Conservation (phyloP, 2,113 vertebrate species). For the Eulemur macaco region DNA sequence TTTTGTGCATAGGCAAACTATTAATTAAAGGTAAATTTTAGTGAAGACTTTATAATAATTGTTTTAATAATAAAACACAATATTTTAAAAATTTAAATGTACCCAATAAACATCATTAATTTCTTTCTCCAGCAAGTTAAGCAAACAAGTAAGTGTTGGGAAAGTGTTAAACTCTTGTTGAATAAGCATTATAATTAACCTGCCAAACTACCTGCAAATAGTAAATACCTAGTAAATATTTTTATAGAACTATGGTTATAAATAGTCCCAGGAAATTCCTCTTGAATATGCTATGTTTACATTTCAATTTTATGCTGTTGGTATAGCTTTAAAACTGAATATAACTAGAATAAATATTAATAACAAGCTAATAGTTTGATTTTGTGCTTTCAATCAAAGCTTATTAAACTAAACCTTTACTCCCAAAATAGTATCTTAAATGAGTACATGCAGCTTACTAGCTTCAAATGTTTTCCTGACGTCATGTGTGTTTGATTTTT, state of each 20-base stretch:
- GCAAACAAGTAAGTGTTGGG: not conserved
- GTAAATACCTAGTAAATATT: slow-evolving; percentile 38
- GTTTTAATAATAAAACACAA: slow-evolving; percentile 50
- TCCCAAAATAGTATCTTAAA: slow-evolving; percentile 20
- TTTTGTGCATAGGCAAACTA: not conserved
- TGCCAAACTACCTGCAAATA: not conserved
- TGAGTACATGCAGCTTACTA: slow-evolving; percentile 16
- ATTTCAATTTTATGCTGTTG: slow-evolving; percentile 35
- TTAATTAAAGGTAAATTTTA: slow-evolving; percentile 39
- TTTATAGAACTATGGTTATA: slow-evolving; percentile 50
- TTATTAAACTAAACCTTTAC: slow-evolving; percentile 35
- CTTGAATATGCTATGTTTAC: slow-evolving; percentile 8
- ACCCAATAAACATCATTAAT: slow-evolving; percentile 10
- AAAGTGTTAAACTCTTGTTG: not conserved
- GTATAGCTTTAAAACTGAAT: slow-evolving; percentile 49
- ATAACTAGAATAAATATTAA: slow-evolving; percentile 42
- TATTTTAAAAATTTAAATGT: slow-evolving; percentile 3
- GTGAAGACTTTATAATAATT: not conserved
- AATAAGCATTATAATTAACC: slow-evolving; percentile 10
- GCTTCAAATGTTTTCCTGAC: slow-evolving; percentile 34
- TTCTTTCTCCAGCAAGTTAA: not conserved
- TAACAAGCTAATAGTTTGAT: slow-evolving; percentile 15
- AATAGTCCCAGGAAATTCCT: slow-evolving; percentile 16
- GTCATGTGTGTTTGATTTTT: not conserved
- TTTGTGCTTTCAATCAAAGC: slow-evolving; percentile 39